phyloP scores from a whole-genome alignment of 2,797 vertebrate species.

The Emydoidea blandingii region DNA sequence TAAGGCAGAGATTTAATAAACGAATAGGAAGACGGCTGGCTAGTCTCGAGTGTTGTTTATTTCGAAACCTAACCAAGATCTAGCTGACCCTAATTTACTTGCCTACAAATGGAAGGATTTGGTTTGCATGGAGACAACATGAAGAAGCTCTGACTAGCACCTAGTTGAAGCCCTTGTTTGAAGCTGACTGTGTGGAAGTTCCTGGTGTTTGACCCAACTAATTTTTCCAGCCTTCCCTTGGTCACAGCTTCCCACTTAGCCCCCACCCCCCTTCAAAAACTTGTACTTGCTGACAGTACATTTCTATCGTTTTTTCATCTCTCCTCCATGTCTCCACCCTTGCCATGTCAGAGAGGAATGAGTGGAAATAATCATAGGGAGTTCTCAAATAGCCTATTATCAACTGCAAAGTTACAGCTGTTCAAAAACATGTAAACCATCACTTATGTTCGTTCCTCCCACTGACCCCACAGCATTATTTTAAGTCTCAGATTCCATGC shows the following conservation, averaged over 20 bases:
- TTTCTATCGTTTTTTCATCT: background rate
- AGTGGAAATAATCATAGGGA: background rate
- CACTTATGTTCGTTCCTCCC: constrained; percentile 38
- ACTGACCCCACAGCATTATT: background rate
- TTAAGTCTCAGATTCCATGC: constrained; percentile 39
- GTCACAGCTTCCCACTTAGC: background rate
- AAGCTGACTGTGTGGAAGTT: background rate
- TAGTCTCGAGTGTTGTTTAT: background rate
- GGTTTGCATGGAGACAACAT: background rate
- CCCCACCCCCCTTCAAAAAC: background rate
- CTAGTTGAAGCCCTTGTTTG: background rate
- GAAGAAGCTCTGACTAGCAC: background rate
- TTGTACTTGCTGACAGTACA: background rate
- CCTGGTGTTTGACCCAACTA: background rate
- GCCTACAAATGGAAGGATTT: background rate
- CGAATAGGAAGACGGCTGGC: background rate
- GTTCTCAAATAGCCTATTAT: constrained; percentile 54
- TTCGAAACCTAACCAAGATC: background rate
- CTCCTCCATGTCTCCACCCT: background rate
- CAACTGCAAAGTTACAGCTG: constrained; percentile 56
- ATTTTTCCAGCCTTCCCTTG: background rate
- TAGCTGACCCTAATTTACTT: background rate
- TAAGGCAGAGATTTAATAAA: background rate
- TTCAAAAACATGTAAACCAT: constrained; percentile 62
- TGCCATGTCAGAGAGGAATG: background rate